Evolutionary conservation across 2,888 invertebrate species (phyloP).

Genomic region (Onchidella celtica): DNA sequence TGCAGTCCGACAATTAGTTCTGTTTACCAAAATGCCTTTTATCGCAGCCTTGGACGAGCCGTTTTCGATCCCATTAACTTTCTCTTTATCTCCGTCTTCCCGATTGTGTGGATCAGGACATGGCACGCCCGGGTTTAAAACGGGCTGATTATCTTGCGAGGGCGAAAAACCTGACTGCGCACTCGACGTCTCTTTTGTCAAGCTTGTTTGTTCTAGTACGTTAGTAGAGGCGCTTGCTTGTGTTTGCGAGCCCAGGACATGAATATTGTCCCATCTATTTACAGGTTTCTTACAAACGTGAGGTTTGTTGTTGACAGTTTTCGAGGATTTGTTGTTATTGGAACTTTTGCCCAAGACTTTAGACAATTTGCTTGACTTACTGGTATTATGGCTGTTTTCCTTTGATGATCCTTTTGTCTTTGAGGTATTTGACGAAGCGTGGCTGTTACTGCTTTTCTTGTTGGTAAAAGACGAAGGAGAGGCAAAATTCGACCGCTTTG

Average conservation of each 20-base stretch:
- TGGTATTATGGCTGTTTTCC: too few relatives aligned
- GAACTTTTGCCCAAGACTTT: neutral
- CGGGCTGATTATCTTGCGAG: neutral
- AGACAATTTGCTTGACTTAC: neutral
- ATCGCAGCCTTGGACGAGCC: neutral
- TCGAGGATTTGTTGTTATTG: neutral
- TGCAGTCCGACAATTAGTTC: neutral
- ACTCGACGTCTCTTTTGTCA: neutral
- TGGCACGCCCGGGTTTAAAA: neutral
- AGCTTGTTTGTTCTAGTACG: neutral
- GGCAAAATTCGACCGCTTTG: too few relatives aligned
- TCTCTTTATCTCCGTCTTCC: neutral
- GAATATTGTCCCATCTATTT: slow-evolving; percentile 36
- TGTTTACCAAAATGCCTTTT: slow-evolving; percentile 12
- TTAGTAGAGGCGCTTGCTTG: neutral
- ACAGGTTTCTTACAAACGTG: neutral
- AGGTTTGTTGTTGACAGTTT: neutral
- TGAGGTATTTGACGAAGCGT: too few relatives aligned
- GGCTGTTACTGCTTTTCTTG: too few relatives aligned
- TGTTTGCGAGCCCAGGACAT: neutral
- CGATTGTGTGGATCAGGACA: neutral
- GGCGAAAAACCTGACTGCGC: neutral
- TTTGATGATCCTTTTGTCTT: too few relatives aligned
- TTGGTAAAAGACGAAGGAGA: too few relatives aligned
- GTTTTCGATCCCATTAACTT: neutral